phyloP scores from a whole-genome alignment of 2,888 invertebrate species.

The Drosophila setosimentum region DNA sequence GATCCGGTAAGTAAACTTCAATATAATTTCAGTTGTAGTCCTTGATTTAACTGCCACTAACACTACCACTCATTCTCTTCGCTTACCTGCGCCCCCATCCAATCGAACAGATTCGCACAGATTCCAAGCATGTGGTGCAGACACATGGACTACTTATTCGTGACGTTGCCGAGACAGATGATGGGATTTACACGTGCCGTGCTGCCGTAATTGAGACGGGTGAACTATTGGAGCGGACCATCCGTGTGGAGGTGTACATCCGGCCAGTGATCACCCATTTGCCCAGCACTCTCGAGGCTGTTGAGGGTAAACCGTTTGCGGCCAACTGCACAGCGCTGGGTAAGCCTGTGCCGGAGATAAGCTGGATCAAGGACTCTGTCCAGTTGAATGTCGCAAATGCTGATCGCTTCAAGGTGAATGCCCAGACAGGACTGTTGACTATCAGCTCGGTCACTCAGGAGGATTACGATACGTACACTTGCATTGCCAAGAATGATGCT shows the following conservation, averaged over 20 bases:
- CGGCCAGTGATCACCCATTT: conserved; percentile 90
- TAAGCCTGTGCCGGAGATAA: conserved; percentile 93
- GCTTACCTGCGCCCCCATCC: not conserved
- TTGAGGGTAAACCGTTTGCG: conserved; percentile 92
- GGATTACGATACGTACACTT: conserved; percentile 93
- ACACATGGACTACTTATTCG: conserved; percentile 91
- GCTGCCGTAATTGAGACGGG: conserved; percentile 94
- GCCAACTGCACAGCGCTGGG: conserved; percentile 92
- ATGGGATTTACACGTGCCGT: conserved; percentile 94
- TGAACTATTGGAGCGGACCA: conserved; percentile 90
- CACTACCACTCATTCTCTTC: not conserved
- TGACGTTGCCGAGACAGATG: conserved; percentile 92
- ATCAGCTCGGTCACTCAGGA: conserved; percentile 91
- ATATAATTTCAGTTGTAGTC: not conserved
- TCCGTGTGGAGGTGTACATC: conserved; percentile 92
- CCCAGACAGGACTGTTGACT: conserved; percentile 89
- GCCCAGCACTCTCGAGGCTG: conserved; percentile 88
- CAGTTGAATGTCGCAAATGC: conserved; percentile 90
- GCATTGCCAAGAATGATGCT: conserved; percentile 92
- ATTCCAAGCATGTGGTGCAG: conserved; percentile 90
- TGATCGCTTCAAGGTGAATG: conserved; percentile 88
- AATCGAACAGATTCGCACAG: conserved; percentile 87
- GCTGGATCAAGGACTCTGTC: conserved; percentile 92
- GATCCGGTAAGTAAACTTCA: conserved; percentile 86
- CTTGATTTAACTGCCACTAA: not conserved